Conservation (phyloP, 2,888 invertebrate species). For the Tachina lurida region DNA sequence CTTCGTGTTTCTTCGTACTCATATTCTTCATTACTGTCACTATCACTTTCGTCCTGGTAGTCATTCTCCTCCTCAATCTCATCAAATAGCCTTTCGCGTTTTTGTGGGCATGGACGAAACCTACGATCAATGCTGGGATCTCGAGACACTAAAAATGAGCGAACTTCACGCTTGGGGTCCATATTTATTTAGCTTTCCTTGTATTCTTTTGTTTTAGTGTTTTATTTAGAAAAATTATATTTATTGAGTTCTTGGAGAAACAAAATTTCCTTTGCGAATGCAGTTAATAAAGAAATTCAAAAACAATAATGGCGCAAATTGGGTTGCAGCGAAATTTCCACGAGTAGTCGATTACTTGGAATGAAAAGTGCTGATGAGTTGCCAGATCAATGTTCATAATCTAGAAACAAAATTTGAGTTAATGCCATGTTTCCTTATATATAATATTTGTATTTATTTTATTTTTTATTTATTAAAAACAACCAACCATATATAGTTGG, state of each 20-base stretch:
- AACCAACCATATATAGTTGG: too few relatives aligned
- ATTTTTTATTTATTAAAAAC: too few relatives aligned
- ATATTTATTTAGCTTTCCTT: not conserved
- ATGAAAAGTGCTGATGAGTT: not conserved
- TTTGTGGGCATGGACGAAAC: constrained; percentile 59
- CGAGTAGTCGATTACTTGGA: not conserved
- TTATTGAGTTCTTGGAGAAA: too few relatives aligned
- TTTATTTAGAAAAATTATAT: not conserved
- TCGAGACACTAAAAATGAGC: constrained; percentile 60
- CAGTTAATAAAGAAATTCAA: constrained; percentile 16
- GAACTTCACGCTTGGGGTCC: constrained; percentile 41
- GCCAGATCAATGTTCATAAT: not conserved
- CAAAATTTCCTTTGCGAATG: too few relatives aligned
- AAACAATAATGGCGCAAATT: constrained; percentile 31
- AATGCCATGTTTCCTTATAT: too few relatives aligned
- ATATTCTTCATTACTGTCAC: constrained; percentile 41
- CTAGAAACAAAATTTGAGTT: too few relatives aligned
- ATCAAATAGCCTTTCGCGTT: constrained; percentile 51
- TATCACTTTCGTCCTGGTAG: constrained; percentile 37
- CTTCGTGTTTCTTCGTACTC: constrained; percentile 39
- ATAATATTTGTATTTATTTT: too few relatives aligned
- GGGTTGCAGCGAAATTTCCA: not conserved
- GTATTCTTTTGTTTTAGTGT: not conserved
- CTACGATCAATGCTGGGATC: constrained; percentile 65
- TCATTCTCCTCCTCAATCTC: constrained; percentile 59